Evolutionary conservation across 2,113 vertebrate genomes (phyloP).

Genomic region (Sceloporus tristichus): DNA sequence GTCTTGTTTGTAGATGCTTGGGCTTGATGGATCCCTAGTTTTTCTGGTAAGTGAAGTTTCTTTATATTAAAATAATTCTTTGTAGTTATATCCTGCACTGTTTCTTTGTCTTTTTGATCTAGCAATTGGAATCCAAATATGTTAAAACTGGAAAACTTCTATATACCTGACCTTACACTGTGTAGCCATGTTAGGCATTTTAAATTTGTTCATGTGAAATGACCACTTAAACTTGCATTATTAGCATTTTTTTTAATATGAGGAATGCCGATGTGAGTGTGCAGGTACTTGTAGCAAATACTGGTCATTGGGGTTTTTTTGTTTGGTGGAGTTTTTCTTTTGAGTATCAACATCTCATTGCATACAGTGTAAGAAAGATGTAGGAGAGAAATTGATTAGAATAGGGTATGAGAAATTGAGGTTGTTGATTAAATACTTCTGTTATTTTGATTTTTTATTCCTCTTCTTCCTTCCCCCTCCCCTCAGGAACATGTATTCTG

Average conservation of each 20-base stretch:
- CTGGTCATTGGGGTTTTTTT: neutral
- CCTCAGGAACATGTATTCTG: slow-evolving; percentile 96
- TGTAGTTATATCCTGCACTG: neutral
- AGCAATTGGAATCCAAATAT: neutral
- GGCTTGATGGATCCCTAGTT: slow-evolving; percentile 94
- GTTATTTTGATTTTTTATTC: slow-evolving; percentile 29
- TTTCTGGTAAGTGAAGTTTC: slow-evolving; percentile 88
- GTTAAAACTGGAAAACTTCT: neutral
- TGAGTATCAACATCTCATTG: neutral
- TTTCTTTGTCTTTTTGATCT: neutral
- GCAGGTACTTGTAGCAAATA: neutral
- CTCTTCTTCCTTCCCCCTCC: slow-evolving; percentile 14
- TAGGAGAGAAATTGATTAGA: neutral
- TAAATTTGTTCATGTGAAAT: neutral
- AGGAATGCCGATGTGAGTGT: neutral
- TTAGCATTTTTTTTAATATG: neutral
- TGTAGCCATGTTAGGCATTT: neutral
- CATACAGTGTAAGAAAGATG: too few species aligned
- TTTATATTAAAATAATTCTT: slow-evolving; percentile 30
- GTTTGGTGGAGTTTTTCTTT: neutral
- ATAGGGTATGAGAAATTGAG: neutral
- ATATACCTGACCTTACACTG: neutral
- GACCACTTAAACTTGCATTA: neutral
- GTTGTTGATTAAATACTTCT: slow-evolving; percentile 18
- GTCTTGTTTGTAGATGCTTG: slow-evolving; percentile 88